Base-by-base conservation (phyloP, 2,888 invertebrate genomes). In the Caradrina kadenii region DNA sequence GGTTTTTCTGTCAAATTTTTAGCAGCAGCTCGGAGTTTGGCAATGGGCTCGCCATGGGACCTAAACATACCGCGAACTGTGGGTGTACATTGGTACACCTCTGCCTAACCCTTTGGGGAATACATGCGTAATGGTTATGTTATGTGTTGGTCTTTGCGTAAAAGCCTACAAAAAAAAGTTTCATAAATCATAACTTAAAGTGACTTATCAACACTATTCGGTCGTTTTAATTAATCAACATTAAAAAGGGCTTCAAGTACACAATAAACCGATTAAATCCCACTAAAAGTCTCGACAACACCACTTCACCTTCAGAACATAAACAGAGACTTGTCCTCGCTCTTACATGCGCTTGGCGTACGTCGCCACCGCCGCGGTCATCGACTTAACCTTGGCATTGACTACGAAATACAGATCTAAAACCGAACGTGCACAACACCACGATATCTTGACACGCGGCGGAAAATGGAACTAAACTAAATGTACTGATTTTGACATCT, bases 311-410 rank as follows among this genome's bases (percentile, higher is more conserved):
- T 64, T 62, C 64, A 64, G 58, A 62, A 76, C 21, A 66, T 45
- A 49, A 59, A 54, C 50, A 64, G 11, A 48, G 76, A 73, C 59
- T 70, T 65, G 63, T 82, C 75, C 79, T 17, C 59, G 54, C 21
- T 80, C 62, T 68, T 54, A 55, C 75, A 73, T 66, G 66, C 76
- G 86, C 81, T 80, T 90, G 89, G 89, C 80, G 86, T 87, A 85
- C 86, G 84, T 64, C 87, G 87, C 88, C 88, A 85, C 88, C 87
- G 91, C 88, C 86, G 88, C 89, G 93, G 91, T 92, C 93, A 88
- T 72, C 86, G 93, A 91, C 92, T 70, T 77, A 83, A 82, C 93
- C 93, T 93, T 93, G 93, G 93, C 93, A 92, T 90, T 93, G 93
- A 84, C 80, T 85, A 71, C 58, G 17, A 62, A 75, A 75, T 39